Evolutionary conservation across 2,113 vertebrate species (phyloP).

Genomic region (Catharus fuscescens): DNA sequence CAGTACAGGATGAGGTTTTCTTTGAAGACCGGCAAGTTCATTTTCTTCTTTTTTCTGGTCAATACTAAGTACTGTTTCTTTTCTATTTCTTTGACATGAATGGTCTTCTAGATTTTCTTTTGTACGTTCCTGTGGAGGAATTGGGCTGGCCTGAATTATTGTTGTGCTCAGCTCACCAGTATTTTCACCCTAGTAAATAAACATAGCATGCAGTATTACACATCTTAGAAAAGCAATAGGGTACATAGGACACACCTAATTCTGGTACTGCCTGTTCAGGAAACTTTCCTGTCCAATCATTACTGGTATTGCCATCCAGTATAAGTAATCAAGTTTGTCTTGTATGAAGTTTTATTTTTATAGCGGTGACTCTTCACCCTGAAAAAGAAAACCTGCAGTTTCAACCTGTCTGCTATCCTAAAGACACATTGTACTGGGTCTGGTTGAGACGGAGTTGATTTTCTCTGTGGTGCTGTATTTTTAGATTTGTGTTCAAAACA

Average conservation of each 20-base stretch:
- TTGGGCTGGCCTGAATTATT: slow-evolving; percentile 86
- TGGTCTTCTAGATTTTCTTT: background rate
- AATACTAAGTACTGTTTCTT: background rate
- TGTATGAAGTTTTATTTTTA: background rate
- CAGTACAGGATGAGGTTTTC: slow-evolving; percentile 42
- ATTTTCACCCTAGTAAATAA: slow-evolving; percentile 75
- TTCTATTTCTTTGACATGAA: slow-evolving; percentile 1
- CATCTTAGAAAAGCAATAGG: background rate
- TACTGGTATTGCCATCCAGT: background rate
- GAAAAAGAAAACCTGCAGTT: background rate
- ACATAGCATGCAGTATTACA: background rate
- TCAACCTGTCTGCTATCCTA: background rate
- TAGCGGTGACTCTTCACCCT: background rate
- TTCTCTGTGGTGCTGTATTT: background rate
- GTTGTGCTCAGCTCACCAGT: slow-evolving; percentile 88
- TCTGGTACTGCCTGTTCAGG: background rate
- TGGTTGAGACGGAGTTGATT: background rate
- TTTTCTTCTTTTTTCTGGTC: slow-evolving; percentile 35
- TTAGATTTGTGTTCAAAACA: background rate
- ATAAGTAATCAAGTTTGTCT: background rate
- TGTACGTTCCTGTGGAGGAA: slow-evolving; percentile 71
- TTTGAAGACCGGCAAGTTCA: slow-evolving; percentile 49
- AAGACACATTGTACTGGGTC: background rate
- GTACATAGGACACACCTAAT: background rate
- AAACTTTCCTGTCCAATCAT: background rate